Base-by-base conservation (phyloP, 2,113 vertebrate species). In the Oncorhynchus keta region DNA sequence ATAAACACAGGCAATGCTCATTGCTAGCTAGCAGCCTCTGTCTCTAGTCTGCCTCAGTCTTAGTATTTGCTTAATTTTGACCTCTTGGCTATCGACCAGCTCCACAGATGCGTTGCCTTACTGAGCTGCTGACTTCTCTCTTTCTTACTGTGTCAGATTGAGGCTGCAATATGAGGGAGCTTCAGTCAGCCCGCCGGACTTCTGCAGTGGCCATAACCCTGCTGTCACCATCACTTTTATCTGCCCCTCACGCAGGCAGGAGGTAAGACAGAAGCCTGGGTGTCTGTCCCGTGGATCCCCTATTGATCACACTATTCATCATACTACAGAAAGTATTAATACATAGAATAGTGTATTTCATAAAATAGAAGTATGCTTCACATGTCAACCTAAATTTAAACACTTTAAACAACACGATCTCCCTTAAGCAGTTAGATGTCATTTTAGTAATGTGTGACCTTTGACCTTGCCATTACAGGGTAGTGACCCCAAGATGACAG, bases 151-250 rank as follows among this genome's bases (percentile, higher is more conserved):
- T 18, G 73, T 9, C 88, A 99, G 98, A 72, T 89, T 99, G 70
- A 86, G 88, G 61, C 74, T 99, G 78, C 94, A 81, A 55, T 99
- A 99, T 7, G 90, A 94, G 68, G 75, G 71, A 22, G 84, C 32
- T 18, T 24, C 67, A 0, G 74, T 39, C 61, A 51, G 70, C 0
- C 72, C 79, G 49, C 95, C 90, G 2, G 80, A 83, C 0, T 93
- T 96, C 62, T 99, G 98, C 79, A 82, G 89, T 0, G 93, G 82
- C 1, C 96, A 97, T 84, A 83, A 77, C 35, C 97, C 98, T 4
- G 95, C 95, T 0, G 96, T 98, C 80, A 97, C 91, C 0, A 88
- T 99, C 77, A 98, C 96, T 0, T 96, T 99, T 71, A 90, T 95
- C 79, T 99, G 98, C 79, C 98, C 98, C 0, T 96, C 96, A 0